A percentile compares a stretch with the other conserved stretches of the same genome.
phyloP scores from a whole-genome alignment of 2,888 invertebrate genomes.

The Seira musarum region DNA sequence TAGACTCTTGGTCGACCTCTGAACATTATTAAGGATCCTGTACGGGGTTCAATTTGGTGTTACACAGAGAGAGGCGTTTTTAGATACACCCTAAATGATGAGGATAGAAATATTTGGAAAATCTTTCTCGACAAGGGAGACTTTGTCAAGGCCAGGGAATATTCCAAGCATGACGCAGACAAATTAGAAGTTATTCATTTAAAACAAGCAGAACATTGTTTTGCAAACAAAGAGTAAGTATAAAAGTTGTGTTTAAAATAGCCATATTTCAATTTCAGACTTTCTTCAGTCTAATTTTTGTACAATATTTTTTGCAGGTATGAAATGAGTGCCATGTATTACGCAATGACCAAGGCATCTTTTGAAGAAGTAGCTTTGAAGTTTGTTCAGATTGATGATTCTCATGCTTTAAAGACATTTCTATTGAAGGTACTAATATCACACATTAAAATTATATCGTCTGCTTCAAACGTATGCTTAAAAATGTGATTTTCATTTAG shows the following conservation, averaged over 20 bases:
- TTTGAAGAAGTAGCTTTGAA: constrained; percentile 96
- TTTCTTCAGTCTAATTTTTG: too few species aligned
- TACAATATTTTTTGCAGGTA: too few species aligned
- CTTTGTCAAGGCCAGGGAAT: constrained; percentile 89
- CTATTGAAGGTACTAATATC: constrained; percentile 81
- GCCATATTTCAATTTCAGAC: too few species aligned
- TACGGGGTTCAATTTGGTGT: constrained; percentile 86
- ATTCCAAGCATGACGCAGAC: constrained; percentile 85
- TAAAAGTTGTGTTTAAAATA: too few species aligned
- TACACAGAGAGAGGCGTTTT: constrained; percentile 89
- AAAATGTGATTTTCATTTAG: constrained; percentile 68
- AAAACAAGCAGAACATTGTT: constrained; percentile 90
- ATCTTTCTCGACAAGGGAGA: constrained; percentile 89
- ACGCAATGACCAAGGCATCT: constrained; percentile 90
- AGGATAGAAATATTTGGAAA: constrained; percentile 90
- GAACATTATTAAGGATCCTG: constrained; percentile 85
- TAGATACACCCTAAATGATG: constrained; percentile 86
- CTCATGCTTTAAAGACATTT: constrained; percentile 90
- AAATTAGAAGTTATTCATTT: constrained; percentile 88
- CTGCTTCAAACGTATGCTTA: background rate
- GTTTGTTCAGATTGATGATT: constrained; percentile 86
- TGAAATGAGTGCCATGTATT: constrained; percentile 87
- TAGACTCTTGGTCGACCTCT: constrained; percentile 79
- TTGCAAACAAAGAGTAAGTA: constrained; percentile 80
- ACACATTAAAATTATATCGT: background rate